Percentiles rank a stretch among this genome's conserved stretches.
Conservation (phyloP, 2,113 vertebrate genomes). For the Oreochromis tanganicae region DNA sequence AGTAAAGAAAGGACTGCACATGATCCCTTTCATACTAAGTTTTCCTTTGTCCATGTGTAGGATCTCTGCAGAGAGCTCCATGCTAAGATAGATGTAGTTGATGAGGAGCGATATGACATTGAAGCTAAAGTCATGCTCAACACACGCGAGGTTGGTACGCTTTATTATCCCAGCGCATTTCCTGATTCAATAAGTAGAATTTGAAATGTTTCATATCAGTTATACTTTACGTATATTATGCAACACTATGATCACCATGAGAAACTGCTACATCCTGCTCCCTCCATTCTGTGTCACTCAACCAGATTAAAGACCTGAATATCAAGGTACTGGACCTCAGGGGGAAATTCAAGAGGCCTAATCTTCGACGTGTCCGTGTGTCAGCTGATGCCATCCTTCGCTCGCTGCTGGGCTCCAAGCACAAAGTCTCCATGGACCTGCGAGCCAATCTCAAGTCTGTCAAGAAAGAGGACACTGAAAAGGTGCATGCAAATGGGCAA, state of each 20-base stretch:
- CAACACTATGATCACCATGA: neutral
- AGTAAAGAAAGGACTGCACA: neutral
- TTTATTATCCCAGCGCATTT: neutral
- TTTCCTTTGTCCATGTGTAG: constrained; percentile 47
- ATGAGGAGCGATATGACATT: constrained; percentile 90
- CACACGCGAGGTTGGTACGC: constrained; percentile 83
- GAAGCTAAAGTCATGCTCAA: constrained; percentile 91
- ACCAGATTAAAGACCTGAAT: constrained; percentile 87
- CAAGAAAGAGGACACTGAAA: constrained; percentile 94
- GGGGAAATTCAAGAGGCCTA: constrained; percentile 92
- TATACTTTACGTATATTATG: neutral
- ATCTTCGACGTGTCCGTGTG: constrained; percentile 82
- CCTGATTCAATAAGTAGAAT: neutral
- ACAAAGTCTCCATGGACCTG: constrained; percentile 96
- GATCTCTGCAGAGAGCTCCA: constrained; percentile 89
- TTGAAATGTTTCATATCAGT: neutral
- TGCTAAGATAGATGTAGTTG: constrained; percentile 83
- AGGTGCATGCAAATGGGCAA: constrained; percentile 66
- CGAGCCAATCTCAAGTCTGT: constrained; percentile 94
- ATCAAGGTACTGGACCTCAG: constrained; percentile 90
- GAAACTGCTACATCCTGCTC: neutral
- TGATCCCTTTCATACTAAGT: neutral
- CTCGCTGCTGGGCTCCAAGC: constrained; percentile 92
- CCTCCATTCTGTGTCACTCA: neutral
- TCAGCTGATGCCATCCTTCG: constrained; percentile 92